Conservation (phyloP, 2,113 vertebrate genomes). For the Sorex fumeus region DNA sequence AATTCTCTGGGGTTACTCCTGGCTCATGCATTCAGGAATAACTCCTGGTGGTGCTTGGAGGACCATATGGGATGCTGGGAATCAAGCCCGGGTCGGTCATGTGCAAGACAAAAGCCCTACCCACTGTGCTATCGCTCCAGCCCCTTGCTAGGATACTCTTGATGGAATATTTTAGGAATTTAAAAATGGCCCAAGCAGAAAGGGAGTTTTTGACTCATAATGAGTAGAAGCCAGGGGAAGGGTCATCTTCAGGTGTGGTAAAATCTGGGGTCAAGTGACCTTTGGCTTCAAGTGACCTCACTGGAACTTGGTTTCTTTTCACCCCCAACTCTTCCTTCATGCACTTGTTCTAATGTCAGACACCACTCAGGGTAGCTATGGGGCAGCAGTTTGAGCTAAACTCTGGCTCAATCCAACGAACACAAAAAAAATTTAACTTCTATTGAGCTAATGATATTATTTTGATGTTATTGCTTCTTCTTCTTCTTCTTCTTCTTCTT, state of each 20-base stretch:
- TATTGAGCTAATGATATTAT: not conserved
- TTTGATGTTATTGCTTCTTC: no score
- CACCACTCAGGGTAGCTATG: rapidly evolving
- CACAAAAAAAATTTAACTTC: not conserved
- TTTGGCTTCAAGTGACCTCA: not conserved
- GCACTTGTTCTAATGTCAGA: not conserved
- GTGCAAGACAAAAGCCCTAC: no score
- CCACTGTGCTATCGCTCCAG: no score
- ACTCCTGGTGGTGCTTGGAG: no score
- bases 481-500: no score
- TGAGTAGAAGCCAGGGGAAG: not conserved
- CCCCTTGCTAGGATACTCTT: not conserved
- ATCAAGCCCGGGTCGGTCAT: no score
- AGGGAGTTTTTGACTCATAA: not conserved
- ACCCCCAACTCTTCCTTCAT: not conserved
- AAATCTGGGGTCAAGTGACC: not conserved
- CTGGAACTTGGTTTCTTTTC: not conserved
- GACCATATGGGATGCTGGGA: no score
- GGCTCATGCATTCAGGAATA: no score
- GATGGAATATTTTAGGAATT: not conserved
- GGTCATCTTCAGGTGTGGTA: not conserved
- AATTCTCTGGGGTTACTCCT: no score
- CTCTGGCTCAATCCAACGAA: not conserved
- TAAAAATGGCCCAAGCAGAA: not conserved
- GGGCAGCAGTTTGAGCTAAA: not conserved